These are phyloP conservation scores for Synanceia verrucosa DNA, from an alignment of 2,797 vertebrate species.

Conservation along the genomic window DNA sequence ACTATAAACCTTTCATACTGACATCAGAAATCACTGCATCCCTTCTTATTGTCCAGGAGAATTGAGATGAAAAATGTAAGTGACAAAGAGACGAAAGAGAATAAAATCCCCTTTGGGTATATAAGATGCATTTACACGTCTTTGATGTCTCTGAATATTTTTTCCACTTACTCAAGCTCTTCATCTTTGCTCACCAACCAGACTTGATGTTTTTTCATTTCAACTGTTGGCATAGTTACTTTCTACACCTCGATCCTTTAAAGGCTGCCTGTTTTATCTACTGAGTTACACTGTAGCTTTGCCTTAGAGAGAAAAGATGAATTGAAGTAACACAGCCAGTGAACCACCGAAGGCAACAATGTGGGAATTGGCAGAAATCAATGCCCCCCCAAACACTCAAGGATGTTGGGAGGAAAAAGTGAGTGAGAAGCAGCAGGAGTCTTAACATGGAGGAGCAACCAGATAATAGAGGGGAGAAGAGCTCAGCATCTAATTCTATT, in stretches of 20 bases:
- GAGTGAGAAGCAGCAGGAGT: constrained; percentile 58
- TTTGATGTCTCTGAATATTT: constrained; percentile 57
- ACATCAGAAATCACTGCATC: constrained; percentile 22
- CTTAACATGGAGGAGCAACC: constrained; percentile 57
- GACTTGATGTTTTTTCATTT: not conserved
- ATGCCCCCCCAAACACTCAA: constrained; percentile 53
- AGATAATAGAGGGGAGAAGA: constrained; percentile 67
- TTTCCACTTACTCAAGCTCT: constrained; percentile 36
- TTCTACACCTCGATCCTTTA: constrained; percentile 18
- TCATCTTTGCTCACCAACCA: constrained; percentile 34
- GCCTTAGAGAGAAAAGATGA: constrained; percentile 24
- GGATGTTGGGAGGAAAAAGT: constrained; percentile 48
- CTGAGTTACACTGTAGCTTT: constrained; percentile 20
- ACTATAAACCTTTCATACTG: not conserved
- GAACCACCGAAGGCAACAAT: constrained; percentile 60
- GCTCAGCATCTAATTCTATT: constrained; percentile 63
- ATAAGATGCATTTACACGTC: constrained; percentile 33
- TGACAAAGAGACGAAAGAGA: constrained; percentile 10
- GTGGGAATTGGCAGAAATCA: constrained; percentile 64
- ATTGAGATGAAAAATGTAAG: constrained; percentile 44
- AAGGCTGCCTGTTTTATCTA: constrained; percentile 39
- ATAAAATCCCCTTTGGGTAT: constrained; percentile 33
- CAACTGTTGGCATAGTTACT: constrained; percentile 20
- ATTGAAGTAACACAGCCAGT: constrained; percentile 53
- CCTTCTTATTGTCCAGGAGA: constrained; percentile 25